phyloP scores from a whole-genome alignment of 1,140 invertebrate species.

The Dermatophagoides farinae region DNA sequence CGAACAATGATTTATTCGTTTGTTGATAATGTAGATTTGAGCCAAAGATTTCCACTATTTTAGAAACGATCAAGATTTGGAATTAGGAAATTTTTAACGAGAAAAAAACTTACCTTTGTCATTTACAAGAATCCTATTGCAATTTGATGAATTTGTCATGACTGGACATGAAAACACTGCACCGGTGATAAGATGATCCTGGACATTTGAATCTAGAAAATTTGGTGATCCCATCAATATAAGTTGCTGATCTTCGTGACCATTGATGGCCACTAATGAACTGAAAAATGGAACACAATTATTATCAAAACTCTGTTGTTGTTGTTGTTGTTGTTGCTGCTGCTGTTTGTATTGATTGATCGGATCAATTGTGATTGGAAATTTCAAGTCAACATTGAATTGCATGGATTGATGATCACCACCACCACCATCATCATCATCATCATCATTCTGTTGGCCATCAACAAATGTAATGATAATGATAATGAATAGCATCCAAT shows the following conservation, averaged over 20 bases:
- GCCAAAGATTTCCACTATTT: neutral
- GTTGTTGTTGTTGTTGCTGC: too few species aligned
- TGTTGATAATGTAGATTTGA: neutral
- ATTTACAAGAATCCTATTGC: neutral
- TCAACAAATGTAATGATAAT: too few species aligned
- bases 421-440: too few species aligned
- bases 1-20: neutral
- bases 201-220: too few species aligned
- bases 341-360: neutral
- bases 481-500: too few species aligned
- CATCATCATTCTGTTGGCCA: too few species aligned
- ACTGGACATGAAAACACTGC: neutral
- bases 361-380: neutral
- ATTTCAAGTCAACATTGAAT: conserved; percentile 2
- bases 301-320: neutral
- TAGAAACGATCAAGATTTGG: too few species aligned
- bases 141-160: neutral
- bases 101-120: neutral
- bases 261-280: neutral
- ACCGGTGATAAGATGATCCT: neutral
- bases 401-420: neutral
- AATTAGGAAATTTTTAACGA: neutral
- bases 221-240: too few species aligned
- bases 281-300: neutral
- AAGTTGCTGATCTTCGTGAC: too few species aligned